Evolutionary conservation across 2,113 vertebrate genomes (phyloP).

Genomic region (Cephalophus harveyi): DNA sequence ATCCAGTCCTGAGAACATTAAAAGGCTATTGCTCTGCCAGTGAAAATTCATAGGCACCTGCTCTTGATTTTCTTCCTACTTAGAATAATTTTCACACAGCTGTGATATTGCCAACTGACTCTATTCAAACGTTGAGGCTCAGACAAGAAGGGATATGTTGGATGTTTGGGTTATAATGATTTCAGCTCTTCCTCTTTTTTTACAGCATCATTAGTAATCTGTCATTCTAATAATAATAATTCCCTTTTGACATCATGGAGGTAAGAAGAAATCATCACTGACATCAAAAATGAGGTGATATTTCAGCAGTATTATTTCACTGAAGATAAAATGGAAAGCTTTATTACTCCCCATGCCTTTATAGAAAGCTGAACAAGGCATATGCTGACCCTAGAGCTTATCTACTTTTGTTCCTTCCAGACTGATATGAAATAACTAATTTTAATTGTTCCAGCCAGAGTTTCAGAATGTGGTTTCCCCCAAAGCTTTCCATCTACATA

Average conservation of each 20-base stretch:
- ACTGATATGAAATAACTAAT: slow-evolving; percentile 68
- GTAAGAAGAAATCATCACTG: slow-evolving; percentile 81
- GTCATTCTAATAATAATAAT: slow-evolving; percentile 80
- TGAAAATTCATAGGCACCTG: slow-evolving; percentile 53
- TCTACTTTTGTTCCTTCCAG: slow-evolving; percentile 68
- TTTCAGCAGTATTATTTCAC: slow-evolving; percentile 81
- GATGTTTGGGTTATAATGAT: slow-evolving; percentile 66
- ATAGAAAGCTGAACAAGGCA: slow-evolving; percentile 80
- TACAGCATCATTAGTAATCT: slow-evolving; percentile 77
- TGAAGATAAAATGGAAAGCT: slow-evolving; percentile 79
- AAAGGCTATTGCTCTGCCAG: slow-evolving; percentile 30
- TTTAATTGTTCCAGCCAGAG: slow-evolving; percentile 65
- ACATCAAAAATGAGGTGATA: slow-evolving; percentile 83
- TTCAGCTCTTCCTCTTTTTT: slow-evolving; percentile 65
- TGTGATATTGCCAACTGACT: slow-evolving; percentile 21
- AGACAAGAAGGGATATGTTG: slow-evolving; percentile 45
- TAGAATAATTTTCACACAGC: slow-evolving; percentile 60
- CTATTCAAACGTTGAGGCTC: slow-evolving; percentile 16
- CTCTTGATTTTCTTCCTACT: slow-evolving; percentile 67
- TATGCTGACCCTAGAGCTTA: slow-evolving; percentile 75
- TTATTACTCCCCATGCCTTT: slow-evolving; percentile 81
- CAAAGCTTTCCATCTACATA: slow-evolving; percentile 18
- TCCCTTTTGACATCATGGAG: slow-evolving; percentile 79
- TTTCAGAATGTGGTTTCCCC: slow-evolving; percentile 50
- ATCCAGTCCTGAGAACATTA: slow-evolving; percentile 25